phyloP scores from a whole-genome alignment of 2,797 vertebrate genomes.

The Staurois parvus region DNA sequence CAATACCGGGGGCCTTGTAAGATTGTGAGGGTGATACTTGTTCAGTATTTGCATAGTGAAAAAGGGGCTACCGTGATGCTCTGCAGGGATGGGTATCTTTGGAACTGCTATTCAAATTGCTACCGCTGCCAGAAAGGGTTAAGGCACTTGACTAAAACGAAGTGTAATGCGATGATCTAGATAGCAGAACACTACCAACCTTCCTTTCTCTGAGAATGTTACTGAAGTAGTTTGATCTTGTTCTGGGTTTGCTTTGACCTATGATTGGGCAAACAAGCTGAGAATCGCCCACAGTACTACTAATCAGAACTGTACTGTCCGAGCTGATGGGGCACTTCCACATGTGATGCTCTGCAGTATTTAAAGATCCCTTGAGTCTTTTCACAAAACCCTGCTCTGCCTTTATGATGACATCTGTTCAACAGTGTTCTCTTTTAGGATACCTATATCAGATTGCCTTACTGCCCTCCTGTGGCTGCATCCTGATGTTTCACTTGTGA shows the following conservation, averaged over 20 bases:
- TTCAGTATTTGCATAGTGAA: slow-evolving; percentile 55
- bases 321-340: not conserved
- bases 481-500: slow-evolving; percentile 4
- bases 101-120: not conserved
- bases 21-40: slow-evolving; percentile 49
- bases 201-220: no score
- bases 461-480: slow-evolving; percentile 36
- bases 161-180: no score
- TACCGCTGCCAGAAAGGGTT: not conserved
- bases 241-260: slow-evolving; percentile 6
- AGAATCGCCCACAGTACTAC: not conserved
- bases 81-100: slow-evolving; percentile 30
- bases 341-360: slow-evolving; percentile 8
- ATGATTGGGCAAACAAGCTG: not conserved
- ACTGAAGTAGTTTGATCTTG: not conserved
- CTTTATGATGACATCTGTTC: not conserved
- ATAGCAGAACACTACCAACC: not conserved
- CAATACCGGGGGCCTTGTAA: slow-evolving; percentile 28
- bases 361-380: not conserved
- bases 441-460: slow-evolving; percentile 23
- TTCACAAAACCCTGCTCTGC: not conserved
- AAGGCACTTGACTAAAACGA: not conserved
- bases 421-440: slow-evolving; percentile 33
- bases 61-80: slow-evolving; percentile 49
- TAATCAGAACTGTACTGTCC: not conserved